Conservation (phyloP, 2,888 invertebrate species). For the Calliopum simillimum region DNA sequence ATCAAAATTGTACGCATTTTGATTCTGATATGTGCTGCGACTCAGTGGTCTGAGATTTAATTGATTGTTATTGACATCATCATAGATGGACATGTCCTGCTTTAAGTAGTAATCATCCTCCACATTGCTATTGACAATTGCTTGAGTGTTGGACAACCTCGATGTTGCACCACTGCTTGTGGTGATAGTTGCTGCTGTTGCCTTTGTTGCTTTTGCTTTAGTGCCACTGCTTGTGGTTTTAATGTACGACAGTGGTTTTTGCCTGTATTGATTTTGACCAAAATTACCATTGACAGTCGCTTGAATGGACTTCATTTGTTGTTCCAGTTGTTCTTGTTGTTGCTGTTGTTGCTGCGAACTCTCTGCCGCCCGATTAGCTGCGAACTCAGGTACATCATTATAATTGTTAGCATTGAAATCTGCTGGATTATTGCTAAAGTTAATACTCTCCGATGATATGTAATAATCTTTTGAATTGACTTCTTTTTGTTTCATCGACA, state of each 20-base stretch:
- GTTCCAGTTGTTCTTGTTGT: slow-evolving; percentile 21
- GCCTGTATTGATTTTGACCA: neutral
- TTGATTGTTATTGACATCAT: slow-evolving; percentile 66
- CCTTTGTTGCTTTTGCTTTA: slow-evolving; percentile 9
- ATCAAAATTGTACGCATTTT: slow-evolving; percentile 31
- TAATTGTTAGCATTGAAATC: slow-evolving; percentile 49
- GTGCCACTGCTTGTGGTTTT: slow-evolving; percentile 1
- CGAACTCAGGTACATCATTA: slow-evolving; percentile 52
- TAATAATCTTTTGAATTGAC: slow-evolving; percentile 64
- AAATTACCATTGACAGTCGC: neutral
- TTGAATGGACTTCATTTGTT: neutral
- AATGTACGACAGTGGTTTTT: slow-evolving; percentile 4
- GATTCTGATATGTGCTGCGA: slow-evolving; percentile 60
- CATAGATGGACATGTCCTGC: slow-evolving; percentile 65
- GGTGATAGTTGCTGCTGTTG: slow-evolving; percentile 11
- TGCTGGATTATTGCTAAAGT: slow-evolving; percentile 50
- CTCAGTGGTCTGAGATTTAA: slow-evolving; percentile 62
- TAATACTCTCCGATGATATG: slow-evolving; percentile 65
- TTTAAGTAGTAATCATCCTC: slow-evolving; percentile 61
- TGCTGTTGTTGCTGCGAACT: slow-evolving; percentile 40
- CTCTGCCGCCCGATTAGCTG: slow-evolving; percentile 38
- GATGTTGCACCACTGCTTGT: slow-evolving; percentile 20
- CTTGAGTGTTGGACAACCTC: slow-evolving; percentile 16
- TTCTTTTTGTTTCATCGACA: slow-evolving; percentile 45
- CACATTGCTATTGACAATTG: slow-evolving; percentile 43